Evolutionary conservation across 1,140 invertebrate species (phyloP).

Genomic region (Chrysomallon squamiferum): DNA sequence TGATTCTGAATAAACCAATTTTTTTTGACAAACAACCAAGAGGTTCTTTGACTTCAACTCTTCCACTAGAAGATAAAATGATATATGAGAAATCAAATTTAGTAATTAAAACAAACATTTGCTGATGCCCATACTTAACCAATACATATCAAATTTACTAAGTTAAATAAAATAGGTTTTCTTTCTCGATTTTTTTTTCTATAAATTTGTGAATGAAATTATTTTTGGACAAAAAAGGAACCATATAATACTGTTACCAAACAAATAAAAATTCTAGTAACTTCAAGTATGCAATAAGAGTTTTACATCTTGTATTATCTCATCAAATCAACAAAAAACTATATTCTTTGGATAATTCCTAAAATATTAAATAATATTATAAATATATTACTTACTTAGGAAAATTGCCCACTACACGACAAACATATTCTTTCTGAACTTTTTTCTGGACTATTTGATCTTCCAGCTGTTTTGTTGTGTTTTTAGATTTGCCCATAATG

Average conservation of each 20-base stretch:
- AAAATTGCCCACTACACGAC: constrained; percentile 94
- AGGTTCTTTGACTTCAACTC: constrained; percentile 85
- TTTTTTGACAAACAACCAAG: constrained; percentile 94
- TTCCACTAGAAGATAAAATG: constrained; percentile 70
- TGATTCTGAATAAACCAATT: constrained; percentile 92
- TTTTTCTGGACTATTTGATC: constrained; percentile 85
- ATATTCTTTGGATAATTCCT: too few relatives aligned
- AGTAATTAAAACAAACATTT: not conserved
- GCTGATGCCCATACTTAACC: not conserved
- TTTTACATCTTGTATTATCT: too few relatives aligned
- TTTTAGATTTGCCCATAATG: constrained; percentile 82
- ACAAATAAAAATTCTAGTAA: too few relatives aligned
- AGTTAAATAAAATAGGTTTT: not conserved
- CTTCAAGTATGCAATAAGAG: too few relatives aligned
- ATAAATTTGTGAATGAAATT: too few relatives aligned
- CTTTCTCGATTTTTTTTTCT: not conserved
- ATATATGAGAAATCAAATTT: not conserved
- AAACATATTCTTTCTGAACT: constrained; percentile 96
- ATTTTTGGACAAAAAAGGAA: too few relatives aligned
- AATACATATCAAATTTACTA: not conserved
- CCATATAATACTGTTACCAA: too few relatives aligned
- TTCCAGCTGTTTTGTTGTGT: constrained; percentile 40
- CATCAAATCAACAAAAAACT: too few relatives aligned
- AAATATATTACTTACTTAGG: constrained; percentile 90
- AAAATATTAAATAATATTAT: too few relatives aligned